Evolutionary conservation across 2,888 invertebrate species (phyloP), one percentile per base, ranked within the genome.

Genomic region (Spodoptera exigua): DNA sequence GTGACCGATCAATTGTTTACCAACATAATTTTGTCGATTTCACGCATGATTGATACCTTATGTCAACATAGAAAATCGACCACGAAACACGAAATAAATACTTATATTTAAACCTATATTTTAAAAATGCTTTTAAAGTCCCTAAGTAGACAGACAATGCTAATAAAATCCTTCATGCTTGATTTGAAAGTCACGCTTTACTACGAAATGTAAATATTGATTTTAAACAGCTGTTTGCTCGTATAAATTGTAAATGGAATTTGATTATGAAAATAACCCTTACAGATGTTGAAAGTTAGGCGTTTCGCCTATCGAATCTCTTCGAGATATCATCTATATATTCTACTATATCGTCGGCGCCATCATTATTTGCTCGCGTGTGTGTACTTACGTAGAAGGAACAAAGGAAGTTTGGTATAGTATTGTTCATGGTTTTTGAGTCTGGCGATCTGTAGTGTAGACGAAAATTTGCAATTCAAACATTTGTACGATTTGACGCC

Each of bases 401-500:
- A 93, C 93, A 93, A 92, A 93, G 92, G 93, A 93, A 89, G 90
- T 90, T 89, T 88, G 87, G 88, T 86, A 87, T 85, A 81, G 86
- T 83, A 90, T 91, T 92, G 91, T 91, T 87, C 86, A 82, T 86
- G 83, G 74, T 85, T 86, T 86, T 84, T 80, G 76, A 79, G 87
- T 85, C 87, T 86, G 83, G 56, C 62, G 75, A 83, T 81, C 80
- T 81, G 81, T 87, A 87, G 85, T 81, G 81, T 87, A 87, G 85
- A 87, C 84, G 79, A 85, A 84, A 85, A 90, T 88, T 89, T 85
- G 85, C 86, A 90, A 86, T 87, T 86, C 80, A 83, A 85, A 82
- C 82, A 80, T 77, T 80, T 79, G 72, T 70, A 77, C 76, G 74
- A 70, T 78, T 79, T 78, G 66, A 83, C 86, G 78, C 87, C 87